These are phyloP conservation scores for Tragelaphus strepsiceros DNA, from an alignment of 2,113 vertebrate genomes.

Conservation along the genomic window DNA sequence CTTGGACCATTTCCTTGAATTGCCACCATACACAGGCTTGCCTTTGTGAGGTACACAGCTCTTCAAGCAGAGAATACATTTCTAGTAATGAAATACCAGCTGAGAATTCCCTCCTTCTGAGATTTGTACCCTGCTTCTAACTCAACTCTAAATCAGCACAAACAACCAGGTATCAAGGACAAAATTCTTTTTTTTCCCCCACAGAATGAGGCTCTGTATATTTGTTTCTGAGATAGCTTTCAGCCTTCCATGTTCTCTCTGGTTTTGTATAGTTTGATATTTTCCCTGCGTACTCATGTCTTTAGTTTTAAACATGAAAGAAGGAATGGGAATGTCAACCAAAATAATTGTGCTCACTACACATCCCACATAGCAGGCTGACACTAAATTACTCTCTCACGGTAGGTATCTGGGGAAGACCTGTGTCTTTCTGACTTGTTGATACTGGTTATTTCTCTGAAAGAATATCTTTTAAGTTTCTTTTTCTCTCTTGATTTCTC, in stretches of 20 bases:
- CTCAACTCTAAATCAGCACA: background rate
- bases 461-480: background rate
- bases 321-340: background rate
- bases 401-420: background rate
- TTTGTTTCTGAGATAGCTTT: background rate
- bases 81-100: background rate
- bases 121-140: background rate
- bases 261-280: background rate
- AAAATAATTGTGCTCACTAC: background rate
- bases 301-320: background rate
- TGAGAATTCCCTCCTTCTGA: background rate
- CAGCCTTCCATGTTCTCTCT: background rate
- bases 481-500: background rate
- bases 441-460: background rate
- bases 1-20: background rate
- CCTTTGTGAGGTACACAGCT: background rate
- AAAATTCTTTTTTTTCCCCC: background rate
- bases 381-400: background rate
- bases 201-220: background rate
- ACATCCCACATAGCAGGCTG: background rate
- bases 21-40: background rate
- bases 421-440: background rate
- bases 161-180: background rate
- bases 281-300: background rate
- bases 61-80: background rate